Conservation (phyloP, 2,797 vertebrate genomes). For the Carapus acus region DNA sequence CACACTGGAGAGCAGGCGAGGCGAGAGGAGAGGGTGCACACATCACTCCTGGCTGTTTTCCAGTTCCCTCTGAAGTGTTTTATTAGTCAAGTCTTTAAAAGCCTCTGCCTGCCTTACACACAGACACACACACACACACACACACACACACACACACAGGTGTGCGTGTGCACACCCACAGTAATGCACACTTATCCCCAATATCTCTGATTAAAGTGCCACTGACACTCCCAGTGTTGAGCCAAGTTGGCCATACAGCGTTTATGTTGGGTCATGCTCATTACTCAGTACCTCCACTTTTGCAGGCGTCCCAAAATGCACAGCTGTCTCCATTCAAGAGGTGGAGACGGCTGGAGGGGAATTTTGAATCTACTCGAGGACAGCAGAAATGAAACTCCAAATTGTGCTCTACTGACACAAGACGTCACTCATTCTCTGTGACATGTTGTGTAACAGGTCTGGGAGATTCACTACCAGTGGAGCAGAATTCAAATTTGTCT, state of each 20-base stretch:
- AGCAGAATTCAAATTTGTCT: slow-evolving; percentile 41
- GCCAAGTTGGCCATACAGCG: slow-evolving; percentile 67
- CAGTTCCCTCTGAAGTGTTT: slow-evolving; percentile 67
- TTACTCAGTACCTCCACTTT: slow-evolving; percentile 59
- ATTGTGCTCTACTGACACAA: slow-evolving; percentile 55
- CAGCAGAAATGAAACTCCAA: slow-evolving; percentile 46
- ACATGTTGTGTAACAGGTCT: slow-evolving; percentile 38
- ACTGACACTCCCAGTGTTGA: slow-evolving; percentile 56
- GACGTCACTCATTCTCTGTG: slow-evolving; percentile 33
- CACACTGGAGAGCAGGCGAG: neutral
- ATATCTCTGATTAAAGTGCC: slow-evolving; percentile 74
- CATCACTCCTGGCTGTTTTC: slow-evolving; percentile 58
- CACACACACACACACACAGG: too few species aligned
- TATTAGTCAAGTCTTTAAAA: slow-evolving; percentile 73
- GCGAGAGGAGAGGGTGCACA: slow-evolving; percentile 41
- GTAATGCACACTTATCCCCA: slow-evolving; percentile 43
- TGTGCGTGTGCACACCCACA: too few species aligned
- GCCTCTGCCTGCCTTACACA: slow-evolving; percentile 52
- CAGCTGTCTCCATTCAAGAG: slow-evolving; percentile 36
- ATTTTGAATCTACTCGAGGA: slow-evolving; percentile 51
- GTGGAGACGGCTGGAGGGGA: too few species aligned
- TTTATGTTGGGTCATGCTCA: slow-evolving; percentile 70
- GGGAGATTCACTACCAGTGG: slow-evolving; percentile 46
- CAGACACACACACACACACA: too few species aligned
- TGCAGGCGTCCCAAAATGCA: slow-evolving; percentile 44